Conservation (phyloP, 2,888 invertebrate genomes). For the Megastigmus dorsalis region DNA sequence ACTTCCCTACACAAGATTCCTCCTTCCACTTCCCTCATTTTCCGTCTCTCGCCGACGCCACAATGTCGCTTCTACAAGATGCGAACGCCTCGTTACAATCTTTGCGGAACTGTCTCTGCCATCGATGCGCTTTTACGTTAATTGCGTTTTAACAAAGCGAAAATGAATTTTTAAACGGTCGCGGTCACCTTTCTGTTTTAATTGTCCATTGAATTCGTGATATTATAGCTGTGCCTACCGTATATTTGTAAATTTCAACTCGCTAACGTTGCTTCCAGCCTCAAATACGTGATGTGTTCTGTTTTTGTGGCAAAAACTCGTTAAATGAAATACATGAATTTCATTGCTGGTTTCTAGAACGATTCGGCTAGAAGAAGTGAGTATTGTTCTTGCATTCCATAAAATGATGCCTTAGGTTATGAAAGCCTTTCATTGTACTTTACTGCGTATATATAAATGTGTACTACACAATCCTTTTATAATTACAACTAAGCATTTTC, state of each 20-base stretch:
- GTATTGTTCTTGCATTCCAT: no score
- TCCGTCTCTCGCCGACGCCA: conserved; percentile 9
- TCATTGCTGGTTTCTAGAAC: no score
- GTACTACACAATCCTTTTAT: conserved; percentile 26
- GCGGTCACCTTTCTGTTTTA: no score
- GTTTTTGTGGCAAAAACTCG: no score
- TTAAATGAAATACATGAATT: conserved; percentile 4
- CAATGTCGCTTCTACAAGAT: conserved; percentile 30
- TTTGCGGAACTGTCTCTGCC: background rate
- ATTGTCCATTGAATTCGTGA: no score
- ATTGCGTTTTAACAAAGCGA: conserved; percentile 5
- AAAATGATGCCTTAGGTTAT: background rate
- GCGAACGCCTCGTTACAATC: conserved; percentile 33
- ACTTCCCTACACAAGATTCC: conserved; percentile 46
- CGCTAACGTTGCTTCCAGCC: no score
- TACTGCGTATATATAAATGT: background rate
- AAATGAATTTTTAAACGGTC: conserved; percentile 18
- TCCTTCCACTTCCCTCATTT: background rate
- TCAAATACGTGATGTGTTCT: no score
- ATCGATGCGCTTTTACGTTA: conserved; percentile 20
- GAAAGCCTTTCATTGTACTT: conserved; percentile 20
- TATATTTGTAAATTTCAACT: no score
- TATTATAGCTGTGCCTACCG: no score
- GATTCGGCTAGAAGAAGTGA: no score
- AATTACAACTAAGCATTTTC: background rate